Conservation (phyloP, 2,888 invertebrate species). For the Acanthosoma haemorrhoidale region DNA sequence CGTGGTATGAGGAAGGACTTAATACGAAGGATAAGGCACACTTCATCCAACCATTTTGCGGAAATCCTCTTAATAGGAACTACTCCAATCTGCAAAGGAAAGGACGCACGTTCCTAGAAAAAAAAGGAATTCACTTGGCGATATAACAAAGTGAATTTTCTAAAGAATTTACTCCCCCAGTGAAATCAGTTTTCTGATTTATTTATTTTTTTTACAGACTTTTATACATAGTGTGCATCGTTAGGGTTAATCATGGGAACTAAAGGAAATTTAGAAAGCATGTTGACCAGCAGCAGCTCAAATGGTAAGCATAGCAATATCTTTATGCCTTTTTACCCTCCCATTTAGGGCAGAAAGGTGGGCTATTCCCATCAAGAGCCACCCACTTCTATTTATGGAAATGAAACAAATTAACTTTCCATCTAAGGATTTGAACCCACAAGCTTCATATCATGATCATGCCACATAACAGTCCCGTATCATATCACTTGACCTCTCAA, state of each 20-base stretch:
- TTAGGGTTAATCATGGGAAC: slow-evolving; percentile 4
- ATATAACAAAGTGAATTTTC: too few species aligned
- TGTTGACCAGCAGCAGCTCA: background rate
- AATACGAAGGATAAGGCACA: slow-evolving; percentile 68
- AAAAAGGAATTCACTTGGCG: background rate
- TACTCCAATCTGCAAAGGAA: background rate
- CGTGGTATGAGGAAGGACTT: slow-evolving; percentile 65
- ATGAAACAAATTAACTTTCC: too few species aligned
- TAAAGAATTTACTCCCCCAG: background rate
- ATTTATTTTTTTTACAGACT: background rate
- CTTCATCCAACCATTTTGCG: slow-evolving; percentile 72
- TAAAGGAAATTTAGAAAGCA: slow-evolving; percentile 17
- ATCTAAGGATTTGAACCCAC: too few species aligned
- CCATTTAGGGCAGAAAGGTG: too few species aligned
- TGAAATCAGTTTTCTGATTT: too few species aligned
- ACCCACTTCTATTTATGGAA: too few species aligned
- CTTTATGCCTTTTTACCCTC: too few species aligned
- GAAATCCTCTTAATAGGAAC: slow-evolving; percentile 52
- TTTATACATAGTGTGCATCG: background rate
- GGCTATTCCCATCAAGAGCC: too few species aligned
- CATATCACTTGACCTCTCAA: too few species aligned
- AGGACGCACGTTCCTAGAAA: background rate
- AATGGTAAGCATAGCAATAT: background rate
- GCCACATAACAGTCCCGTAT: too few species aligned
- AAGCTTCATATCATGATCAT: too few species aligned